Evolutionary conservation across 92 coral and sea anemone species (phyloP), one percentile per base, ranked within the genome.

Genomic region (Palythoa caribaeorum): DNA sequence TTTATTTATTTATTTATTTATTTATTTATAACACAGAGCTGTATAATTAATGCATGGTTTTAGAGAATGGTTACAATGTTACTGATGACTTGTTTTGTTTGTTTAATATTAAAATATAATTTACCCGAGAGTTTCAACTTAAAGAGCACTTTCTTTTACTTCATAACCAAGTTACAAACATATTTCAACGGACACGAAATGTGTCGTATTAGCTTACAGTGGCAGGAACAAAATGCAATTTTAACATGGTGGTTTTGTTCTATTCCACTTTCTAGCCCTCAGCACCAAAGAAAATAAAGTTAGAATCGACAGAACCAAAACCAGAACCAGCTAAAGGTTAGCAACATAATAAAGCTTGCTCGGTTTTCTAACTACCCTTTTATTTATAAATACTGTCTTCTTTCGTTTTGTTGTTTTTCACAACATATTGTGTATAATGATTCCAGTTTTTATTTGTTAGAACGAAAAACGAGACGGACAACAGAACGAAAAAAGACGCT

Each of bases 261-360:
- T 14, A 9, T 73, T 14, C 52, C 9, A 17, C 17, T 55, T 55
- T 55, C 17, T 72, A 73, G 77, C 77, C 77, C 17, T 73, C 54
- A 38, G 19, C 53, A 38, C 77, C 77, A 73, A 73, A 73, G 77
- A 73, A 73, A 73, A 9, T 37, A 73, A 73, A 40, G 28, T 15
- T 40, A 5, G 53, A 73, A 40, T 6, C 9, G 28, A 28, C 0
- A 16, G 53, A 38, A 73, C 13, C 28, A 40, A 40, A 16, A 9
- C 11, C 52, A 73, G 54, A 5, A 73, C 12, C 53, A 40, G 15
- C 9, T 15, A 73, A 40, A 73, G 77, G 77, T 73, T 36, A 73
- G 54, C 14, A 40, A 38, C 17, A 6, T 14, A 40, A 73, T 40
- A 12, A 15, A 17, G 8, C 6, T 72, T 14, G 51, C 8, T 9